Base-by-base conservation (phyloP, 2,113 vertebrate genomes). In the Apeltes quadracus region DNA sequence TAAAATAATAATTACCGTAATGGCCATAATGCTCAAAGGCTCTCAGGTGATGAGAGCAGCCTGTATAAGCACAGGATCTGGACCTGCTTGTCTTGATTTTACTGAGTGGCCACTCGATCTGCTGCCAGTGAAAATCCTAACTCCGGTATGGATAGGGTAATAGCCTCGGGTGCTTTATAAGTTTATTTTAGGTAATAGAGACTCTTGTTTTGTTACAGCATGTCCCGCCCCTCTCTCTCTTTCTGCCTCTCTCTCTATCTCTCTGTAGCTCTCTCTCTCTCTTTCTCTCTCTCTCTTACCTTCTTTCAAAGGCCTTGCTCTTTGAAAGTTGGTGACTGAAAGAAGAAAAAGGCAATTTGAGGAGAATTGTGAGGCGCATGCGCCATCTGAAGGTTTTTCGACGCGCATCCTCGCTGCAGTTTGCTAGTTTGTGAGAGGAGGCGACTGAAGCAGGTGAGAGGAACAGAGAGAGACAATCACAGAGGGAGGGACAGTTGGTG, bases 101-200 rank as follows among this genome's bases (percentile, higher is more conserved):
- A 73, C 81, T 72, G 83, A 81, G 86, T 53, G 71, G 92, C 89
- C 93, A 94, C 79, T 73, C 75, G 86, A 92, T 87, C 83, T 80
- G 78, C 82, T 77, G 75, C 86, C 75, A 67, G 84, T 84, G 84
- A 86, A 91, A 92, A 92, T 86, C 85, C 91, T 86, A 91, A 91
- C 90, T 92, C 92, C 94, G 94, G 93, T 92, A 82, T 34, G 87
- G 93, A 90, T 90, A 91, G 87, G 89, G 92, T 93, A 95, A 95
- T 94, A 95, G 95, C 94, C 94, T 53, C 64, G 85, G 92, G 93
- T 93, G 85, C 90, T 96, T 96, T 95, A 95, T 95, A 93, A 89
- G 94, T 94, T 96, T 95, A 95, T 96, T 96, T 94, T 94, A 93
- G 94, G 94, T 86, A 93, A 95, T 95, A 94, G 92, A 94, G 94